phyloP scores from a whole-genome alignment of 2,797 vertebrate species.

The Mus minutoides region DNA sequence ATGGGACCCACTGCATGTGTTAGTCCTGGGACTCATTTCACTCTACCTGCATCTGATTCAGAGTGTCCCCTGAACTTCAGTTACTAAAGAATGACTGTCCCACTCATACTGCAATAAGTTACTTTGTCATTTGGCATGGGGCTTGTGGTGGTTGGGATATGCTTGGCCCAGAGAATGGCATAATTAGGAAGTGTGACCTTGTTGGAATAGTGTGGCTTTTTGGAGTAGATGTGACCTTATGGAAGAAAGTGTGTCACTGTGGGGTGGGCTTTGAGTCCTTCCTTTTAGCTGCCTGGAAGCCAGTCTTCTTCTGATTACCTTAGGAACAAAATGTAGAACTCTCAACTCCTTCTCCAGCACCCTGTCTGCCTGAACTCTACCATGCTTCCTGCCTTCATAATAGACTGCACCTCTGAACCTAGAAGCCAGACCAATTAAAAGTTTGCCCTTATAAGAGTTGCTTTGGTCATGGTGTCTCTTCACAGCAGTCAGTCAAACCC shows the following conservation, averaged over 20 bases:
- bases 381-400: not conserved
- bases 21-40: not conserved
- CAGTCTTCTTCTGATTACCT: not conserved
- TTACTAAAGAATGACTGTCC: not conserved
- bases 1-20: no score
- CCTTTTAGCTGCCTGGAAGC: not conserved
- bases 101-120: not conserved
- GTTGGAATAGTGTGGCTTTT: no score
- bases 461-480: not conserved
- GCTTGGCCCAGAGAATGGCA: no score
- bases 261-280: not conserved
- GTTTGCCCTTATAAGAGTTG: not conserved
- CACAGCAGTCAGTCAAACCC: not conserved
- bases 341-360: not conserved
- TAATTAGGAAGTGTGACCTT: no score
- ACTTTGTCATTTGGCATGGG: not conserved
- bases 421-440: not conserved
- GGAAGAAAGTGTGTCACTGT: not conserved
- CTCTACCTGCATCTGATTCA: not conserved
- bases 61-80: not conserved
- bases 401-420: not conserved
- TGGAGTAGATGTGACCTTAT: not conserved
- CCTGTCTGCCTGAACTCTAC: not conserved
- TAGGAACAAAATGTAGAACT: not conserved
- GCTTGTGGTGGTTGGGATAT: not conserved